Evolutionary conservation across 2,888 invertebrate species (phyloP), one percentile per base, ranked within the genome.

Genomic region (Drosophila eohydei): DNA sequence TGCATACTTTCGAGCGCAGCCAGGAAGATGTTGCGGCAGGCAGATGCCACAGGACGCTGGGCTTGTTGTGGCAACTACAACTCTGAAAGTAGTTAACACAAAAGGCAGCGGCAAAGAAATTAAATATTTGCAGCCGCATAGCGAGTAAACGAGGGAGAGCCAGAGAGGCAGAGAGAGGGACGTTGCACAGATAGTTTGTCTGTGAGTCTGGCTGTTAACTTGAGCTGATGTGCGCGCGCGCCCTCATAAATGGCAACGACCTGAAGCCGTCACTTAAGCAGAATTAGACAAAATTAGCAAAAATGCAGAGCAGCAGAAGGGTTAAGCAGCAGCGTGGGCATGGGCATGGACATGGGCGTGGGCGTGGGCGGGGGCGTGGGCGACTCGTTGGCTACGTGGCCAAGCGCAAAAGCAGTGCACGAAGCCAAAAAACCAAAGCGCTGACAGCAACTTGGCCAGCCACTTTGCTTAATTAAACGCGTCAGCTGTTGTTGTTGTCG

Each of bases 391-490:
- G 36, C 14, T 52, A 30, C 28, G 52, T 28, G 56, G 56, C 32
- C 38, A 43, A 16, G 43, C 32, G 63, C 55, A 30, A 52, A 52
- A 26, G 78, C 67, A 71, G 57, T 71, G 51, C 46, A 40, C 61
- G 62, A 21, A 62, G 44, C 43, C 32, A 54, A 52, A 52, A 41
- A 70, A 64, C 57, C 59, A 72, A 67, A 80, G 62, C 59, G 51
- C 70, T 69, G 43, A 68, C 58, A 60, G 63, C 66, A 82, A 83
- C 81, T 86, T 71, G 70, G 70, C 71, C 68, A 83, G 89, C 88
- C 89, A 85, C 84, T 85, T 85, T 85, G 86, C 89, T 88, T 85
- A 85, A 85, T 85, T 85, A 85, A 85, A 85, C 89, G 89, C 86
- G 85, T 77, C 80, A 73, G 44, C 36, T 66, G 57, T 65, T 64